Evolutionary conservation across 2,888 invertebrate genomes (phyloP), one percentile per base, ranked within the genome.

Genomic region (Thalpophila matura): DNA sequence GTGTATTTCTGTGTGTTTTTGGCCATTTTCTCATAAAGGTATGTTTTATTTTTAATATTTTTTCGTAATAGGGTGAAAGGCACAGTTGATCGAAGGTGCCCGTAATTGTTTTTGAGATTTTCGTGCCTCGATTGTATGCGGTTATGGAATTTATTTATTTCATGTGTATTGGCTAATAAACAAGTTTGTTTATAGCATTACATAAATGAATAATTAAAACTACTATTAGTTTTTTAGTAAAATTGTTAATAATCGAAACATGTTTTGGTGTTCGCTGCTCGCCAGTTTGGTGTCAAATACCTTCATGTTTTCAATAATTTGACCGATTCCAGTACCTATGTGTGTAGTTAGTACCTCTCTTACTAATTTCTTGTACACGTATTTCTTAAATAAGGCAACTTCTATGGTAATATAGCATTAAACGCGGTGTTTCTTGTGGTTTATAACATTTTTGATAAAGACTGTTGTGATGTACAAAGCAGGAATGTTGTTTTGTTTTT

Each of bases 21-120:
- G 54, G 56, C 56, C 59, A 40, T 79, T 75, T 78, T 62, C 56
- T 37, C 35, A 1, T 14, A 33, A 37, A 67, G 80, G 79, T 79
- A 77, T 37, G 77, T 64, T 22, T n/a, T 6, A 18, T 43, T 60
- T 38, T 33, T 43, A 2, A 12, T 24, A 1, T 3, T 27, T 10
- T 2, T 33, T 9, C 0, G 1, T 1, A 1, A 0, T 27, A 31
- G 18, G 26, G 45, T 65, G 27, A 64, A 45, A n/a, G 33, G 7
- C 1, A 20, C 33, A 1, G 2, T 49, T 43, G 9, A 22, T 35
- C 1, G 47, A 3, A 16, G 1, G 1, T 24, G 9, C 0, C n/a
- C 12, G 26, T 40, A 24, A 33, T 29, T 70, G 35, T 63, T 53
- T 57, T 45, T 29, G 43, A 49, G 18, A 62, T 45, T 70, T 70